phyloP scores from a whole-genome alignment of 2,113 vertebrate species.

The Rynchops niger region DNA sequence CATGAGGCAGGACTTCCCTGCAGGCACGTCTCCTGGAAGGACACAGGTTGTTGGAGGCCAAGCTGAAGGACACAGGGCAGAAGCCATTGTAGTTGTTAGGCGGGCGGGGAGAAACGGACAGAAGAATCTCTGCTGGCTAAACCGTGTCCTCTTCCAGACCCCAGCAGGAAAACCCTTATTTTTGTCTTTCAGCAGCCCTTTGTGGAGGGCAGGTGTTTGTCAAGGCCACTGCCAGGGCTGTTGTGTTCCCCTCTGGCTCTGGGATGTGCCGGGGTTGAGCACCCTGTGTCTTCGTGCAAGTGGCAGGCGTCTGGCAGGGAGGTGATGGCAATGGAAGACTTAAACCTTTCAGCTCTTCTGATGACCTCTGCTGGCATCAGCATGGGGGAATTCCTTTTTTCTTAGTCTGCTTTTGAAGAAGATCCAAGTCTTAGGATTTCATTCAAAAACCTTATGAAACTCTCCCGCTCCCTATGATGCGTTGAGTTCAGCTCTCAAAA shows the following conservation, averaged over 20 bases:
- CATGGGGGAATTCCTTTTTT: slow-evolving; percentile 50
- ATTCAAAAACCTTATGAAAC: neutral
- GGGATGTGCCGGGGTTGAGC: neutral
- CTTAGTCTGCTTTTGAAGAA: slow-evolving; percentile 44
- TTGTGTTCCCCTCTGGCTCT: neutral
- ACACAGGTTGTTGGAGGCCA: neutral
- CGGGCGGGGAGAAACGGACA: no score
- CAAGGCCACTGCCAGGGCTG: neutral
- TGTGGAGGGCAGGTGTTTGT: neutral
- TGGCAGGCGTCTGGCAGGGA: neutral
- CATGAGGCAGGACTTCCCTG: neutral
- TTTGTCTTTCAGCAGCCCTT: neutral
- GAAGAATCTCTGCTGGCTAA: neutral
- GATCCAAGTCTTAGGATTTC: slow-evolving; percentile 41
- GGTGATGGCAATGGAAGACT: slow-evolving; percentile 30
- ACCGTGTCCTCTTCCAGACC: neutral
- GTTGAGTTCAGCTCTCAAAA: neutral
- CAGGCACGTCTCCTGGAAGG: neutral
- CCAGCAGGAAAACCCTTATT: neutral
- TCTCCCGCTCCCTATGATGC: neutral
- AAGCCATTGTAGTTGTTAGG: neutral
- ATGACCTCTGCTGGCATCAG: slow-evolving; percentile 60
- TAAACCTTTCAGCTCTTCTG: slow-evolving; percentile 53
- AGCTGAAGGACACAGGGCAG: rapidly evolving
- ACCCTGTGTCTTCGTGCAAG: rapidly evolving